phyloP scores from a whole-genome alignment of 2,113 vertebrate species.

The Callionymus lyra region DNA sequence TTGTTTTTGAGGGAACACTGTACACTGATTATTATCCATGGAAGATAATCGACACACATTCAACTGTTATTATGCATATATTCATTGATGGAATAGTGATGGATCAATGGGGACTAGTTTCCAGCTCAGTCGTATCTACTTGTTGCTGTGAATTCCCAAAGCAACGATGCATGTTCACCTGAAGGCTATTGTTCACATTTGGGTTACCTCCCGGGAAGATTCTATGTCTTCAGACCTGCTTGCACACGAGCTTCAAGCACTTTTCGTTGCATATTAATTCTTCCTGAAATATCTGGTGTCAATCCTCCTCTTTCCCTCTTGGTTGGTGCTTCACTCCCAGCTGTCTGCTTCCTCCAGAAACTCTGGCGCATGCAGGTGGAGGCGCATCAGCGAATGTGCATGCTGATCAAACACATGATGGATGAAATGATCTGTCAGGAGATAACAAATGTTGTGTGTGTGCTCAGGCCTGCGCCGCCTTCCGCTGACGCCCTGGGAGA shows the following conservation, averaged over 20 bases:
- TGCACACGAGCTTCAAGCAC: conserved; percentile 1
- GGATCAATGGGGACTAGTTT: too few species aligned
- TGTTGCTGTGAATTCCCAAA: too few species aligned
- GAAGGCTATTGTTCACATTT: background rate
- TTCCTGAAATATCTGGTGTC: conserved; percentile 8
- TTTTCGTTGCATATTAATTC: background rate
- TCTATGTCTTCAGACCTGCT: conserved; percentile 4
- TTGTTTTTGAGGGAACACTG: conserved; percentile 55
- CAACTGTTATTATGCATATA: too few species aligned
- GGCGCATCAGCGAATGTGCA: background rate
- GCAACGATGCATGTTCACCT: too few species aligned
- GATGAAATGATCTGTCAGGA: too few species aligned
- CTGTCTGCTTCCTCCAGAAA: conserved; percentile 13
- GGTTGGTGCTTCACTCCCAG: conserved; percentile 11
- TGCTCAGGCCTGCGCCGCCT: conserved; percentile 76
- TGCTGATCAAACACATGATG: background rate
- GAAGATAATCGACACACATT: conserved; percentile 18
- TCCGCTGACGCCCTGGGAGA: conserved; percentile 89
- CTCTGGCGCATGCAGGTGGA: conserved; percentile 22
- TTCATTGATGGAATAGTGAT: too few species aligned
- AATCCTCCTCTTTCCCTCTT: conserved; percentile 8
- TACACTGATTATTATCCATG: conserved; percentile 18
- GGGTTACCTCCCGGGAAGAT: background rate
- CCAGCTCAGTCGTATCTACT: too few species aligned
- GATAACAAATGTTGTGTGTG: conserved; percentile 11